Base-by-base conservation (phyloP, 2,888 invertebrate species). In the Silvanus unidentatus region DNA sequence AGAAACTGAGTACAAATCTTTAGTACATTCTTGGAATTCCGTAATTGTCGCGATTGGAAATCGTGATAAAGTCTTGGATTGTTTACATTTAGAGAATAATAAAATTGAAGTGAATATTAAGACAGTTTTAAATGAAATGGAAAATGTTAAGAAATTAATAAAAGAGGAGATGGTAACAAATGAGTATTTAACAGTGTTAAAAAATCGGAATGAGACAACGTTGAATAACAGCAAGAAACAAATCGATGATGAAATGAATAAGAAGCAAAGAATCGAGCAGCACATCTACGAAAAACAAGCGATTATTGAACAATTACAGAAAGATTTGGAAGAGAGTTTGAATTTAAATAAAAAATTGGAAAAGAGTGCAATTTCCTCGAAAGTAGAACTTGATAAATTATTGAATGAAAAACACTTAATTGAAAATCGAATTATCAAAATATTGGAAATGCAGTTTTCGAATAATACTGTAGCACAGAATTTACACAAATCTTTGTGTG, bases 1-100 rank as follows among this genome's bases (percentile, higher is more conserved):
- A 39, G 81, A 84, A 56, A 71, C 78, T 39, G 88, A 88, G 56
- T 81, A 86, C 49, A 79, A 80, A 30, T 79, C 81, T 2, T 71
- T 88, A 12, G 75, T 84, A 50, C 80, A 80, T 57, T 76, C 85
- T 4, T 89, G 88, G 88, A 82, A 84, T 62, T 80, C 83, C 10
- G 84, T 88, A 32, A 75, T 89, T 2, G 73, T 81, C 9, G 82
- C 82, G 45, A 84, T 88, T 48, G 75, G 78, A 14, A 80, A 83
- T 45, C 70, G 86, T 14, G 87, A 88, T 63, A 80, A 78, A 55
- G 77, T 82, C 1, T 76, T 79, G 46, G 77, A 79, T 49, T 77
- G 80, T 40, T 75, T 84, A 1, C 75, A 75, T 35, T 73, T 76
- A 28, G 82, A 84, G 55, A 16, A 37, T 6, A 3, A 27, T 43